Percentiles rank a stretch among this genome's conserved stretches.
phyloP scores from a whole-genome alignment of 2,113 vertebrate species.

The Hyperopisus bebe region DNA sequence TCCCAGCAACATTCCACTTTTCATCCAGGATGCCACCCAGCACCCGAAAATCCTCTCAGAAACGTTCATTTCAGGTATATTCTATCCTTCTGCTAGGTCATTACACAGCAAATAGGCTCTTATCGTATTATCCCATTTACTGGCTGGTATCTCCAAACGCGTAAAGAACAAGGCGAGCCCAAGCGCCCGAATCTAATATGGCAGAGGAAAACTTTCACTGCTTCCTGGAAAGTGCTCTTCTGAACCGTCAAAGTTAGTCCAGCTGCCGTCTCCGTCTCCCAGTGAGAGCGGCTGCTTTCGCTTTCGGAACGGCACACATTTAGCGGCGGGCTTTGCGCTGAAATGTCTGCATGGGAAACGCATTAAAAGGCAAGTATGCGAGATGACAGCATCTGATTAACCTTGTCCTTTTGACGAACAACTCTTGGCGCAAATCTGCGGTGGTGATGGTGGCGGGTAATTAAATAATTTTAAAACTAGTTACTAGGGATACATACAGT shows the following conservation, averaged over 20 bases:
- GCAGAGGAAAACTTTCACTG: background rate
- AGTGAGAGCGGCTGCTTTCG: background rate
- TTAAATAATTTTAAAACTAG: constrained; percentile 25
- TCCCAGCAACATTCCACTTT: background rate
- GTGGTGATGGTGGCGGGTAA: background rate
- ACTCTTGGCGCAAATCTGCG: background rate
- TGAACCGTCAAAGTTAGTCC: background rate
- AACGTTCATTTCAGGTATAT: constrained; percentile 26
- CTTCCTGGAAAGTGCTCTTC: background rate
- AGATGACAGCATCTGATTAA: constrained; percentile 47
- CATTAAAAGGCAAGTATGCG: constrained; percentile 40
- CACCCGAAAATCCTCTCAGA: background rate
- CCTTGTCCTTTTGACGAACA: constrained; percentile 27
- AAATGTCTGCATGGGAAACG: background rate
- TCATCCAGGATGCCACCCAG: background rate
- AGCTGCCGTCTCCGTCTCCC: background rate
- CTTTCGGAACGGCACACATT: background rate
- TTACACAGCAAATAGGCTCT: constrained; percentile 69
- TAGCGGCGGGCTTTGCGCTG: background rate
- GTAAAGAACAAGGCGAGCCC: background rate
- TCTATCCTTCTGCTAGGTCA: constrained; percentile 39
- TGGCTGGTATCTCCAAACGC: constrained; percentile 37
- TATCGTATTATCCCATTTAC: constrained; percentile 53
- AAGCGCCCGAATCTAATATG: background rate
- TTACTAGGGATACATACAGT: constrained; percentile 33